Evolutionary conservation across 35 echinoderm and acorn worm species (phyloP).

Genomic region (Holothuria glaberrima): DNA sequence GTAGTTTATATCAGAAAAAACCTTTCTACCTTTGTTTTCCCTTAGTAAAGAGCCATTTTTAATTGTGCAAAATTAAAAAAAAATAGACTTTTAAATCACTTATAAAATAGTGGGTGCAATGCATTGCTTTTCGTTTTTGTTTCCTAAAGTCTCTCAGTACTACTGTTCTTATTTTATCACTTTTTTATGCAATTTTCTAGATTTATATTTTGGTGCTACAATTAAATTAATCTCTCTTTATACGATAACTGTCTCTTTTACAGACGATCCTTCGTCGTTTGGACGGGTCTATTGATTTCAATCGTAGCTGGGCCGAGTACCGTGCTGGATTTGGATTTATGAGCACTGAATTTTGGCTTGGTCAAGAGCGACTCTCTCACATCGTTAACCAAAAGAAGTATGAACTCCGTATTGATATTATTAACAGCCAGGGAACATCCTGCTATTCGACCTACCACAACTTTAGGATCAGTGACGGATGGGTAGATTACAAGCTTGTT

Average conservation of each 20-base stretch:
- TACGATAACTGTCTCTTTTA: background rate
- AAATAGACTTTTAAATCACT: too few relatives aligned
- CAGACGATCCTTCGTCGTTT: background rate
- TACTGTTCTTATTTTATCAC: too few relatives aligned
- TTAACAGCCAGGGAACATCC: background rate
- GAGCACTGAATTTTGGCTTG: background rate
- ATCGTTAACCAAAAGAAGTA: slow-evolving; percentile 7
- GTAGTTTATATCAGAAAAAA: too few relatives aligned
- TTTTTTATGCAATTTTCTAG: too few relatives aligned
- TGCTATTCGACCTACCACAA: background rate
- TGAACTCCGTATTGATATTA: background rate
- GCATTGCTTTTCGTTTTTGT: too few relatives aligned
- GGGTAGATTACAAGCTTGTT: background rate
- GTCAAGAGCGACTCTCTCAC: background rate
- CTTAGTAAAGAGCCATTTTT: too few relatives aligned
- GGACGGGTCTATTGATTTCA: background rate
- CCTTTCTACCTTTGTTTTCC: too few relatives aligned
- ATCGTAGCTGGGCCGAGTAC: background rate
- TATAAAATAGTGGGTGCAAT: too few relatives aligned
- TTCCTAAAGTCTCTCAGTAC: too few relatives aligned
- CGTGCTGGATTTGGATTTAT: background rate
- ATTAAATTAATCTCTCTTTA: too few relatives aligned
- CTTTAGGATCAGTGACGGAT: background rate
- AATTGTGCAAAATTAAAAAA: too few relatives aligned
- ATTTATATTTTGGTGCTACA: too few relatives aligned